These are phyloP conservation scores for Drosophila santomea DNA, from an alignment of 1,140 invertebrate species.

Conservation along the genomic window DNA sequence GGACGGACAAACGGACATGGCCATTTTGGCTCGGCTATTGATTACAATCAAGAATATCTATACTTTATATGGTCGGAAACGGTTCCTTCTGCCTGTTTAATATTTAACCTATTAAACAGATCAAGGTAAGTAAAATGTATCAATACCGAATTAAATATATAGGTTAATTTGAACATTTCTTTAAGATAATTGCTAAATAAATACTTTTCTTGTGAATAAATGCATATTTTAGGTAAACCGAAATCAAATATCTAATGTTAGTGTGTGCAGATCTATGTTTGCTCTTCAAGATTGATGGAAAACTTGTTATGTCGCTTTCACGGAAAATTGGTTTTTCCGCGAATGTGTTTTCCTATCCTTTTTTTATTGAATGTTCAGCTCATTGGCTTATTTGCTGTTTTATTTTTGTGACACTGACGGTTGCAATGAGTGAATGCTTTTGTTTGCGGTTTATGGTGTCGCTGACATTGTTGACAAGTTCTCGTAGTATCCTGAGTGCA, in stretches of 20 bases:
- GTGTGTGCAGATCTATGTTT: constrained; percentile 2
- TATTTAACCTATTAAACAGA: no score
- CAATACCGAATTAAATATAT: no score
- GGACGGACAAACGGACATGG: no score
- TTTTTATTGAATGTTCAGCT: constrained; percentile 25
- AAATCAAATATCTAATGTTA: not conserved
- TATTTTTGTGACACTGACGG: constrained; percentile 33
- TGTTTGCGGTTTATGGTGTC: constrained; percentile 27
- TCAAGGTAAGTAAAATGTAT: no score
- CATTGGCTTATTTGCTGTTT: constrained; percentile 32
- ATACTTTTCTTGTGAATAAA: no score
- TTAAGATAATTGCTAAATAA: no score
- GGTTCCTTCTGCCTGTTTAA: no score
- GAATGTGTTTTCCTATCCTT: constrained; percentile 13
- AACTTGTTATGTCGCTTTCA: constrained; percentile 20
- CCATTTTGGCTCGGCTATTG: no score
- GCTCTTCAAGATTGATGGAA: constrained; percentile 22
- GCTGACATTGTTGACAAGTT: constrained; percentile 29
- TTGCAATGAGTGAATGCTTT: constrained; percentile 17
- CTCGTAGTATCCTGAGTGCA: constrained; percentile 8
- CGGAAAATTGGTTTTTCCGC: constrained; percentile 30
- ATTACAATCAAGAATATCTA: no score
- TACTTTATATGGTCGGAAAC: no score
- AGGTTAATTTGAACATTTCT: no score
- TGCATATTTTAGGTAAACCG: not conserved